These are phyloP conservation scores for Steinernema feltiae DNA, from an alignment of 1,140 invertebrate species.

Conservation along the genomic window DNA sequence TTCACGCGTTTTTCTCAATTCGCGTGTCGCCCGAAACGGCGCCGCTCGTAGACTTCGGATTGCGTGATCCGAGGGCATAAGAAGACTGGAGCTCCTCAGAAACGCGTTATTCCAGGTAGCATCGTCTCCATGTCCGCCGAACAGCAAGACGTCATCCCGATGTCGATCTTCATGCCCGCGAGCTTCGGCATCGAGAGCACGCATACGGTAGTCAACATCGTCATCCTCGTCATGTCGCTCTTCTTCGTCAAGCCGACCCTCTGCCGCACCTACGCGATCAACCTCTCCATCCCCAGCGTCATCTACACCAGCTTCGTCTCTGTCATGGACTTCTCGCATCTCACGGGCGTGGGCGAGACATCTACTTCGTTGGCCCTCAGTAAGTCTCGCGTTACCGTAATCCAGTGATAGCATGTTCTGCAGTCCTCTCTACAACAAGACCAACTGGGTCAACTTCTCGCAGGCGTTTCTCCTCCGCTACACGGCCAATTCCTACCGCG, in stretches of 20 bases:
- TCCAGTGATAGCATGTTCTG: too few species aligned
- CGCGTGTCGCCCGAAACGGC: too few species aligned
- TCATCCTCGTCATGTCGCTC: neutral
- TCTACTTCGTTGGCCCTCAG: neutral
- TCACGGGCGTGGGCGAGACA: neutral
- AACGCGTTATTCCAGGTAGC: neutral
- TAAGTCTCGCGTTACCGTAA: neutral
- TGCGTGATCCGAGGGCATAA: too few species aligned
- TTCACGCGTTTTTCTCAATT: too few species aligned
- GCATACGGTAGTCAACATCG: neutral
- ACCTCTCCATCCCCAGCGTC: neutral
- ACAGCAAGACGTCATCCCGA: too few species aligned
- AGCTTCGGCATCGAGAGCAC: neutral
- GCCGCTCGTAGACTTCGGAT: too few species aligned
- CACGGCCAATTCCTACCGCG: neutral
- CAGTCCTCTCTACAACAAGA: neutral
- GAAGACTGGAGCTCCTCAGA: too few species aligned
- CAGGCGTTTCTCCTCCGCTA: neutral
- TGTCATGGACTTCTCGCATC: neutral
- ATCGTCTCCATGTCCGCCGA: too few species aligned
- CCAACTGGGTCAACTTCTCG: neutral
- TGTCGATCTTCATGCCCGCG: neutral
- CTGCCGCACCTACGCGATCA: neutral
- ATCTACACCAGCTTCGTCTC: neutral
- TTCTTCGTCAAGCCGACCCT: neutral